Percentiles rank a stretch among this genome's conserved stretches.
Conservation (phyloP, 2,113 vertebrate genomes). For the Neolamprologus brichardi region DNA sequence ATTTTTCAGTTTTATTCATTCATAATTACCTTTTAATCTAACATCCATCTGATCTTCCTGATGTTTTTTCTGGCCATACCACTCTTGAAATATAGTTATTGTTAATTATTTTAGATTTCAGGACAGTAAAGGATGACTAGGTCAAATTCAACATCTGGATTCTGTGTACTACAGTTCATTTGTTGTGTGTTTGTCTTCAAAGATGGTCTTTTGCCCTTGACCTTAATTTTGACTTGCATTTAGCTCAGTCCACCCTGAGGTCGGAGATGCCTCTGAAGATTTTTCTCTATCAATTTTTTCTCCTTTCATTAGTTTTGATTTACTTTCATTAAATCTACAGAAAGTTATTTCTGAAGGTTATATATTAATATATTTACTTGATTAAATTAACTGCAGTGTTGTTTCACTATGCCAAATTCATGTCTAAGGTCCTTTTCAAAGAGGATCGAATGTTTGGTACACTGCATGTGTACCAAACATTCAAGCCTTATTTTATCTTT, state of each 20-base stretch:
- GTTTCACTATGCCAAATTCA: not conserved
- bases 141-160: not conserved
- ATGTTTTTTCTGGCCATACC: not conserved
- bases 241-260: not conserved
- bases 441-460: not conserved
- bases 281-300: not conserved
- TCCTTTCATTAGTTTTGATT: not conserved
- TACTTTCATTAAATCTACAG: not conserved
- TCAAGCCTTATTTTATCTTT: fast-evolving
- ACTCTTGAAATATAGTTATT: not conserved
- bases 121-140: not conserved
- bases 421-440: fast-evolving
- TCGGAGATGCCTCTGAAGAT: not conserved
- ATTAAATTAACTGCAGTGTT: not conserved
- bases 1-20: not conserved
- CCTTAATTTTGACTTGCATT: not conserved
- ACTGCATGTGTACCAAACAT: not conserved
- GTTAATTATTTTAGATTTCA: not conserved
- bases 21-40: not conserved
- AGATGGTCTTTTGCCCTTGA: not conserved
- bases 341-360: not conserved
- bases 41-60: not conserved
- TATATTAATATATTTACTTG: not conserved
- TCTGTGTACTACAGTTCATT: not conserved
- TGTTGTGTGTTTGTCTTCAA: not conserved